phyloP scores from a whole-genome alignment of 2,888 invertebrate species.

The Auanema sp. region DNA sequence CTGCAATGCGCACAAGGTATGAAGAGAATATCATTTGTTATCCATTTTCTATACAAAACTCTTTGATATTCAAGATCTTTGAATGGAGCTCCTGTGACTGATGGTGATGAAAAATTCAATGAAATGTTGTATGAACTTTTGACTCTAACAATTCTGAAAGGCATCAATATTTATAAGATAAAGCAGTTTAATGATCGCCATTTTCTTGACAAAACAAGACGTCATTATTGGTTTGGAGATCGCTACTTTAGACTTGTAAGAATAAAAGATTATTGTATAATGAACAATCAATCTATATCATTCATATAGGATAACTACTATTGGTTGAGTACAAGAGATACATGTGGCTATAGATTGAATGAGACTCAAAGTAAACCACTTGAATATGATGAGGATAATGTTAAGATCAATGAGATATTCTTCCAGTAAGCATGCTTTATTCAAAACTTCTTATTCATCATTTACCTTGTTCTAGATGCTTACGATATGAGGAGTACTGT shows the following conservation, averaged over 20 bases:
- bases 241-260: slow-evolving; percentile 58
- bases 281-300: neutral
- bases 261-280: neutral
- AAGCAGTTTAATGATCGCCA: slow-evolving; percentile 59
- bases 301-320: slow-evolving; percentile 58
- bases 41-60: too few species aligned
- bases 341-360: slow-evolving; percentile 59
- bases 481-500: slow-evolving; percentile 59
- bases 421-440: slow-evolving; percentile 52
- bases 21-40: too few species aligned
- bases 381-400: slow-evolving; percentile 51
- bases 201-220: slow-evolving; percentile 53
- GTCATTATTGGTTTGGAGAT: slow-evolving; percentile 61
- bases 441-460: slow-evolving; percentile 9
- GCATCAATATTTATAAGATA: slow-evolving; percentile 50
- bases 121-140: slow-evolving; percentile 52
- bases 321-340: slow-evolving; percentile 57
- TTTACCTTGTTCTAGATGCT: slow-evolving; percentile 50
- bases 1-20: too few species aligned
- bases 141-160: slow-evolving; percentile 52
- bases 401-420: slow-evolving; percentile 55
- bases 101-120: slow-evolving; percentile 53
- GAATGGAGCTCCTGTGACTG: slow-evolving; percentile 47
- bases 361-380: slow-evolving; percentile 51
- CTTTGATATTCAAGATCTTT: slow-evolving; percentile 37